phyloP scores from a whole-genome alignment of 2,113 vertebrate genomes.

The Cyprinus carpio region DNA sequence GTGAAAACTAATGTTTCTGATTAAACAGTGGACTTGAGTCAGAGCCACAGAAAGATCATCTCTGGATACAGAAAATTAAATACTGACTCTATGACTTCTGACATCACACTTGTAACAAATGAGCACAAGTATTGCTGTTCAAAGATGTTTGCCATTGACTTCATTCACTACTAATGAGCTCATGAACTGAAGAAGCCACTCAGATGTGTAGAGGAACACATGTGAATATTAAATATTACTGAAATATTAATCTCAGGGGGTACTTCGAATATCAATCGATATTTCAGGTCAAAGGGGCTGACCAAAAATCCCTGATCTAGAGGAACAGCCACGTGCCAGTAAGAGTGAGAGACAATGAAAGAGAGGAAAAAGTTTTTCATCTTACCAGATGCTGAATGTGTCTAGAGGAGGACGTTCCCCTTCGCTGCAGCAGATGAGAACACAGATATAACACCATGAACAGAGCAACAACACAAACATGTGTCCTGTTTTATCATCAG shows the following conservation, averaged over 20 bases:
- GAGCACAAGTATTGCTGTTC: too few species aligned
- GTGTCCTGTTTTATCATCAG: not conserved
- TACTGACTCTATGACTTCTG: not conserved
- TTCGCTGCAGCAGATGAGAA: conserved; percentile 64
- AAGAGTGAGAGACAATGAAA: not conserved
- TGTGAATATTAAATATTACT: too few species aligned
- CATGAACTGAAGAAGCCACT: too few species aligned
- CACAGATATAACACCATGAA: conserved; percentile 29
- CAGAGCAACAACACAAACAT: conserved; percentile 38
- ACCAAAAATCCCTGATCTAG: not conserved
- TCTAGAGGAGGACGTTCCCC: conserved; percentile 75
- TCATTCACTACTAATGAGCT: too few species aligned
- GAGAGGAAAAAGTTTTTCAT: not conserved
- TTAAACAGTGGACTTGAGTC: not conserved
- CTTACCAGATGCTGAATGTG: conserved; percentile 81
- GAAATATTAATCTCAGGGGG: too few species aligned
- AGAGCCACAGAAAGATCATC: not conserved
- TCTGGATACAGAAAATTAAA: not conserved
- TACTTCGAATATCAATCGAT: not conserved
- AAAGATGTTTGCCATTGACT: too few species aligned
- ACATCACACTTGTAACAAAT: not conserved
- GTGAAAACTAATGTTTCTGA: not conserved
- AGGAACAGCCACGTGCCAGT: not conserved
- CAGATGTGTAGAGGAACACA: too few species aligned
- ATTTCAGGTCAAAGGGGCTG: not conserved